Evolutionary conservation across 2,888 invertebrate species (phyloP).

Genomic region (Chymomyza caudatula): DNA sequence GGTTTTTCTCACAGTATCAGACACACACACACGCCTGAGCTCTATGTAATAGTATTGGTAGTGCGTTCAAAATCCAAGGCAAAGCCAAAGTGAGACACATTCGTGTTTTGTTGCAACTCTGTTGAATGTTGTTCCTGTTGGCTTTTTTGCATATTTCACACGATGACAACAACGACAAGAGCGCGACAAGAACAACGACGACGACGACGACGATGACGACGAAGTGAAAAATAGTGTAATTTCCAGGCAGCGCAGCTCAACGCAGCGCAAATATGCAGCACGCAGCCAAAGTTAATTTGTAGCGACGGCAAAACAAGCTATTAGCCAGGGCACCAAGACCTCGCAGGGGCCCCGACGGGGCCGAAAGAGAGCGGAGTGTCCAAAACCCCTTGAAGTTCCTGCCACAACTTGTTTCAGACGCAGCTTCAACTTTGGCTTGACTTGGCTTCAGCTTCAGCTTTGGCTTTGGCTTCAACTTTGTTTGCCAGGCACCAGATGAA

Average conservation of each 20-base stretch:
- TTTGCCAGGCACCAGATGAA: slow-evolving; percentile 44
- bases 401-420: slow-evolving; percentile 9
- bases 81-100: slow-evolving; percentile 48
- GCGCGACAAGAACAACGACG: neutral
- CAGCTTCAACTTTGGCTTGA: neutral
- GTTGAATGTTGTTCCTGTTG: slow-evolving; percentile 13
- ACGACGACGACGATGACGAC: slow-evolving; percentile 16
- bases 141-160: slow-evolving; percentile 66
- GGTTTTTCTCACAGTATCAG: slow-evolving; percentile 43
- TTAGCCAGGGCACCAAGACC: slow-evolving; percentile 45
- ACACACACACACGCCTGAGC: no score
- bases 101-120: slow-evolving; percentile 44
- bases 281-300: slow-evolving; percentile 70
- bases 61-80: slow-evolving; percentile 15
- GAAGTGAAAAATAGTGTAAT: slow-evolving; percentile 69
- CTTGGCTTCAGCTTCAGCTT: neutral
- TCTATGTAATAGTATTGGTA: no score
- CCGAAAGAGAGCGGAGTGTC: neutral
- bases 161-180: slow-evolving; percentile 21
- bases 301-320: slow-evolving; percentile 69
- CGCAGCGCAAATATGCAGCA: slow-evolving; percentile 57
- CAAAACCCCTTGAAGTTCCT: slow-evolving; percentile 17
- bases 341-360: neutral
- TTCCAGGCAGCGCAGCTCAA: slow-evolving; percentile 32
- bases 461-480: slow-evolving; percentile 14